Percentiles rank a stretch among this genome's conserved stretches.
phyloP scores from a whole-genome alignment of 2,797 vertebrate species.

The Falco novaeseelandiae region DNA sequence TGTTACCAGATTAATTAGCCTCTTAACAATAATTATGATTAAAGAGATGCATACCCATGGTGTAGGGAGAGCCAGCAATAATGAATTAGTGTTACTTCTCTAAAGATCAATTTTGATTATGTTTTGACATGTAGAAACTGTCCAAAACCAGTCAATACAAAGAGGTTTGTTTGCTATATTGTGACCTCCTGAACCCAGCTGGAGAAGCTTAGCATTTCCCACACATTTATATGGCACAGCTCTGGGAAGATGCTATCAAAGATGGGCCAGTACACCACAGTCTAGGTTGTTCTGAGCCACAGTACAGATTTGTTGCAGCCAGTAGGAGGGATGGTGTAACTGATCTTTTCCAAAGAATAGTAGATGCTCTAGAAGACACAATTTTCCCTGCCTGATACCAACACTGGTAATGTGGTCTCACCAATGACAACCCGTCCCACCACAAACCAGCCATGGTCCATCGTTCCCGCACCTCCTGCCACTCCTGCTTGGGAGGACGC shows the following conservation, averaged over 20 bases:
- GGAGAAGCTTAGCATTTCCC: background rate
- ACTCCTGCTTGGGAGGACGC: background rate
- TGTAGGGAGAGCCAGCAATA: background rate
- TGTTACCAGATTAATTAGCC: conserved; percentile 44
- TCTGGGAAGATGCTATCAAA: background rate
- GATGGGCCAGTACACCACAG: background rate
- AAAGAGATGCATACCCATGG: background rate
- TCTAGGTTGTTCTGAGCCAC: background rate
- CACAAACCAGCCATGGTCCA: background rate
- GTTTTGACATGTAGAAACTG: background rate
- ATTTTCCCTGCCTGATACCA: background rate
- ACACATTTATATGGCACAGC: background rate
- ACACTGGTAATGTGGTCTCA: background rate
- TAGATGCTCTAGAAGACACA: background rate
- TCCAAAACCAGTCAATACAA: background rate
- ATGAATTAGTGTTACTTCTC: background rate
- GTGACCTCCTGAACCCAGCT: background rate
- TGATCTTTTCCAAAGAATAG: background rate
- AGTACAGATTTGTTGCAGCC: background rate
- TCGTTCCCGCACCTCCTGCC: background rate
- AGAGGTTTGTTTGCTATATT: background rate
- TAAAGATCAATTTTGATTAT: background rate
- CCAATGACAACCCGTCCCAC: background rate
- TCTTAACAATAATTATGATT: conserved; percentile 35
- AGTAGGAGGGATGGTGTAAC: background rate